Percentiles rank a stretch among this genome's conserved stretches.
These are phyloP conservation scores for Rhinogobius similis DNA, from an alignment of 2,113 vertebrate species.

Conservation along the genomic window DNA sequence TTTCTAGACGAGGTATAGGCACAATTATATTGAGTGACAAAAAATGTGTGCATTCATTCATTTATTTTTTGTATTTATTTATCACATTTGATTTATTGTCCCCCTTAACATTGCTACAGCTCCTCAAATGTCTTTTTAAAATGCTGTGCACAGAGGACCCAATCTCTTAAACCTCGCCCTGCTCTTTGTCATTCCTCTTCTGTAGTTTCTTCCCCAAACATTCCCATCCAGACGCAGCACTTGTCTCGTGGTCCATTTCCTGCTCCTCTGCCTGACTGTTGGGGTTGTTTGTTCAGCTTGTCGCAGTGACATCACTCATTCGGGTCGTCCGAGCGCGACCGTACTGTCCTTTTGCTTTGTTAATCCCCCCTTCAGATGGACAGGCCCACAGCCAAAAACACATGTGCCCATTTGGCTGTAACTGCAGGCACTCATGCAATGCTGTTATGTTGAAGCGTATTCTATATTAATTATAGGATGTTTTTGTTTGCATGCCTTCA, in stretches of 20 bases:
- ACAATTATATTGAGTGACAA: too few species aligned
- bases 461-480: background rate
- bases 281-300: slow-evolving; percentile 72
- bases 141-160: background rate
- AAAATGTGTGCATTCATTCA: too few species aligned
- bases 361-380: slow-evolving; percentile 56
- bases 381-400: slow-evolving; percentile 32
- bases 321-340: slow-evolving; percentile 48
- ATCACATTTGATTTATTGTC: background rate
- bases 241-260: slow-evolving; percentile 21
- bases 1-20: too few species aligned
- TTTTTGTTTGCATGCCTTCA: slow-evolving; percentile 7
- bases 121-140: background rate
- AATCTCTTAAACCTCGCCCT: slow-evolving; percentile 3
- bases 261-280: slow-evolving; percentile 45
- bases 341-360: slow-evolving; percentile 36
- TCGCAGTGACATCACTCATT: slow-evolving; percentile 42
- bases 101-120: background rate
- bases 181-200: background rate
- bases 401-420: slow-evolving; percentile 23
- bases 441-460: background rate
- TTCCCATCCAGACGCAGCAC: background rate
- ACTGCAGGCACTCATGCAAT: background rate
- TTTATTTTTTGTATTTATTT: too few species aligned
- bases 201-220: background rate